Percentiles rank a stretch among this genome's conserved stretches.
These are phyloP conservation scores for Tipula vernalis DNA, from an alignment of 2,888 invertebrate species.

Conservation along the genomic window DNA sequence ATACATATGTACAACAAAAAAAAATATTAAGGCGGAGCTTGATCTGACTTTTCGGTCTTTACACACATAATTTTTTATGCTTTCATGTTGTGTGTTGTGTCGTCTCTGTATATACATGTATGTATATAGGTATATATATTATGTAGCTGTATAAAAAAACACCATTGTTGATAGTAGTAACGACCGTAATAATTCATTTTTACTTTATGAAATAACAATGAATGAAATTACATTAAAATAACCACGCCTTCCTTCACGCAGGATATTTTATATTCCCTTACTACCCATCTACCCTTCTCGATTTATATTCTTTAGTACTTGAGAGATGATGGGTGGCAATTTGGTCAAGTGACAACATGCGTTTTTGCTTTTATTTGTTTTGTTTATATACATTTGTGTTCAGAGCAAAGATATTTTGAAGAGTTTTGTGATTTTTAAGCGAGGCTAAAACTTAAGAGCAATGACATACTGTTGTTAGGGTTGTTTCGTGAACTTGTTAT, in stretches of 20 bases:
- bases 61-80: not conserved
- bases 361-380: too few species aligned
- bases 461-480: too few species aligned
- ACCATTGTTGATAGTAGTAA: not conserved
- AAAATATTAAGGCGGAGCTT: not conserved
- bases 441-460: too few species aligned
- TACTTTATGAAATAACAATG: not conserved
- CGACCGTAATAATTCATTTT: not conserved
- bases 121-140: not conserved
- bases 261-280: not conserved
- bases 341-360: not conserved
- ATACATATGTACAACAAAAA: not conserved
- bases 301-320: not conserved
- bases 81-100: not conserved
- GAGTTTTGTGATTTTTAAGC: not conserved
- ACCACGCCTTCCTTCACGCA: not conserved
- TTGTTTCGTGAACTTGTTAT: too few species aligned
- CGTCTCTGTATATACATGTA: not conserved
- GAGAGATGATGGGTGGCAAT: not conserved
- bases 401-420: not conserved
- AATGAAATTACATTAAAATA: not conserved
- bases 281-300: too few species aligned
- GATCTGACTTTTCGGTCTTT: slow-evolving; percentile 4
- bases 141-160: not conserved
- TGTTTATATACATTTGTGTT: not conserved